Evolutionary conservation across 2,797 vertebrate genomes (phyloP).

Genomic region (Poeciliopsis gracilis): DNA sequence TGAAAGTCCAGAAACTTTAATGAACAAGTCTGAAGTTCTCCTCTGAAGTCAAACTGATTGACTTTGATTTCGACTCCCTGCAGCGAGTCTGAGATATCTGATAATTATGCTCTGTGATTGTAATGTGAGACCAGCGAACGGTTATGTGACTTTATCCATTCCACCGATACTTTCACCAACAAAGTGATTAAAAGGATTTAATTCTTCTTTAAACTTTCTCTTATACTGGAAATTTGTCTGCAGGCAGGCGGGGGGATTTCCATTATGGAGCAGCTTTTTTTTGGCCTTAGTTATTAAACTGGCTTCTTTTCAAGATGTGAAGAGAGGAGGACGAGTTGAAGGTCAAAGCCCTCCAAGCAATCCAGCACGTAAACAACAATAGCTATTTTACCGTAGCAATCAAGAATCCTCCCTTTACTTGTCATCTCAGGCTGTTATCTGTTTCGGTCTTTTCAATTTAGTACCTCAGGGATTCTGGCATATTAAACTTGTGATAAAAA

Average conservation of each 20-base stretch:
- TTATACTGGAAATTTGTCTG: conserved; percentile 14
- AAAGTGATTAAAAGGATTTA: conserved; percentile 15
- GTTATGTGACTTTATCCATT: conserved; percentile 2
- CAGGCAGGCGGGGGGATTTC: background rate
- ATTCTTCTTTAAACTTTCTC: conserved; percentile 18
- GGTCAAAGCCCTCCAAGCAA: conserved; percentile 21
- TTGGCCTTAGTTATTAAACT: conserved; percentile 3
- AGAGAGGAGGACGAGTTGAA: conserved; percentile 1
- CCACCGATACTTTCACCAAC: conserved; percentile 15
- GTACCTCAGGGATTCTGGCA: conserved; percentile 41
- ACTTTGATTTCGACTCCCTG: conserved; percentile 6
- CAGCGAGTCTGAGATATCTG: background rate
- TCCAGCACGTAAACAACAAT: background rate
- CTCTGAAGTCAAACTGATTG: background rate
- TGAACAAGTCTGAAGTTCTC: background rate
- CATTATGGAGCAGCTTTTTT: conserved; percentile 11
- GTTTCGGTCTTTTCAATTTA: conserved; percentile 45
- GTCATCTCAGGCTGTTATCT: conserved; percentile 34
- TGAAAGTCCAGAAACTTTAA: conserved; percentile 1
- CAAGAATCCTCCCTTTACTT: conserved; percentile 15
- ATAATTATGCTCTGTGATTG: background rate
- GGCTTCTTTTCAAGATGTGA: conserved; percentile 11
- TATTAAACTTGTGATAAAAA: conserved; percentile 35
- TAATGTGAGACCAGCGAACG: background rate
- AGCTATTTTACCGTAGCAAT: background rate